These are phyloP conservation scores for Mesopsocus fuscifrons DNA, from an alignment of 2,888 invertebrate genomes.

Conservation along the genomic window DNA sequence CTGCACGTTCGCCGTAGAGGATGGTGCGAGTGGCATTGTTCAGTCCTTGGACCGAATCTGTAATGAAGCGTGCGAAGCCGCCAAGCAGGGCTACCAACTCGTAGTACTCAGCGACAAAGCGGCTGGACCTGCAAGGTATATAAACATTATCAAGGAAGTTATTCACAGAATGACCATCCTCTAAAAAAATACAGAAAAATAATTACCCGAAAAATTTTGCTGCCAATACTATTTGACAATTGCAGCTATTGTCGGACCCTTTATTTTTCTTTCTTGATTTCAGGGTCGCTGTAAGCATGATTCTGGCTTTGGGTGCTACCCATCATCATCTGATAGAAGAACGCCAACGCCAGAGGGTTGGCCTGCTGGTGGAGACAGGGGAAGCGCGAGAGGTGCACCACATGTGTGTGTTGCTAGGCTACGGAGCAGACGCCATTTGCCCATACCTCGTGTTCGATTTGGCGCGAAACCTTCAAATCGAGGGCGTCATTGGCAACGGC, in stretches of 20 bases:
- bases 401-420: constrained; percentile 85
- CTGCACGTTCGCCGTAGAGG: constrained; percentile 62
- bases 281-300: constrained; percentile 56
- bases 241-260: too few species aligned
- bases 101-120: constrained; percentile 64
- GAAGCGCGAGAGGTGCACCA: constrained; percentile 88
- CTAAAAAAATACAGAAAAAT: neutral
- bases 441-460: constrained; percentile 93
- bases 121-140: constrained; percentile 30
- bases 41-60: constrained; percentile 65
- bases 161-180: too few species aligned
- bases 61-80: constrained; percentile 62
- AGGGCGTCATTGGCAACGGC: constrained; percentile 60
- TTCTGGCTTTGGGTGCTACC: constrained; percentile 77
- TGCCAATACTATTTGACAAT: too few species aligned
- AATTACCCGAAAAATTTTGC: too few species aligned
- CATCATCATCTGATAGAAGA: constrained; percentile 93
- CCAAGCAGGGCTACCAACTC: constrained; percentile 57
- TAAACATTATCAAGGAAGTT: too few species aligned
- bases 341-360: constrained; percentile 89
- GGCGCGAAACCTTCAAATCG: constrained; percentile 65
- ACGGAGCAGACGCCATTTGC: constrained; percentile 95
- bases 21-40: constrained; percentile 55
- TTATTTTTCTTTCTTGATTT: too few species aligned
- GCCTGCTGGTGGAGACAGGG: constrained; percentile 84